Percentiles rank a stretch among this genome's conserved stretches.
Evolutionary conservation across 2,797 vertebrate species (phyloP).

Genomic region (Chiroxiphia lanceolata): DNA sequence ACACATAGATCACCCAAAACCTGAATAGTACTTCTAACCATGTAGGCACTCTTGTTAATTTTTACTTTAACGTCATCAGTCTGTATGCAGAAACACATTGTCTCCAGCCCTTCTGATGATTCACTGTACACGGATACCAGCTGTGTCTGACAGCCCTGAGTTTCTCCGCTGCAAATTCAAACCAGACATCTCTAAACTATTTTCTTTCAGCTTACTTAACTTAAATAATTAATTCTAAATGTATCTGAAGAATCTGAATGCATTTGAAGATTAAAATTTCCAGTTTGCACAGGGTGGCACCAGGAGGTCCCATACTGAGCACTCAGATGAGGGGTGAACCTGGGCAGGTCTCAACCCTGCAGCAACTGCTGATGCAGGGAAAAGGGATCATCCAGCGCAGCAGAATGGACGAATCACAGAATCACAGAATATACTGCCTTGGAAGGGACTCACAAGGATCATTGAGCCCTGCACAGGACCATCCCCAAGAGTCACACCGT

Average conservation of each 20-base stretch:
- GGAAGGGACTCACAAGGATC: neutral
- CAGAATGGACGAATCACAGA: neutral
- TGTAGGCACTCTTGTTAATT: neutral
- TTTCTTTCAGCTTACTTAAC: neutral
- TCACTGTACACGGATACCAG: neutral
- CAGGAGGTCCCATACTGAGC: neutral
- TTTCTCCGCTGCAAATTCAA: neutral
- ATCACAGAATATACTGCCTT: neutral
- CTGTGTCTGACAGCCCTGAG: neutral
- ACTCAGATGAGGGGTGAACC: rapidly evolving
- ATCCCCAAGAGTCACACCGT: neutral
- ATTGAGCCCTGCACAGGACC: neutral
- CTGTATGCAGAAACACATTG: neutral
- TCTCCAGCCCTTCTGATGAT: neutral
- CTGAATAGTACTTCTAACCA: neutral
- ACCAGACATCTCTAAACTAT: neutral
- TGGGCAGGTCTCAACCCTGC: neutral
- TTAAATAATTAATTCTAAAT: neutral
- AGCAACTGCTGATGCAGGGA: neutral
- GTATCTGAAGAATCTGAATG: neutral
- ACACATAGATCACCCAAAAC: neutral
- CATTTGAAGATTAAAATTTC: neutral
- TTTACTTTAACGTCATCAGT: neutral
- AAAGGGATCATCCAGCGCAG: neutral
- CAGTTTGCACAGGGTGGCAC: neutral